phyloP scores from a whole-genome alignment of 1,140 invertebrate genomes.

The Bombus affinis region DNA sequence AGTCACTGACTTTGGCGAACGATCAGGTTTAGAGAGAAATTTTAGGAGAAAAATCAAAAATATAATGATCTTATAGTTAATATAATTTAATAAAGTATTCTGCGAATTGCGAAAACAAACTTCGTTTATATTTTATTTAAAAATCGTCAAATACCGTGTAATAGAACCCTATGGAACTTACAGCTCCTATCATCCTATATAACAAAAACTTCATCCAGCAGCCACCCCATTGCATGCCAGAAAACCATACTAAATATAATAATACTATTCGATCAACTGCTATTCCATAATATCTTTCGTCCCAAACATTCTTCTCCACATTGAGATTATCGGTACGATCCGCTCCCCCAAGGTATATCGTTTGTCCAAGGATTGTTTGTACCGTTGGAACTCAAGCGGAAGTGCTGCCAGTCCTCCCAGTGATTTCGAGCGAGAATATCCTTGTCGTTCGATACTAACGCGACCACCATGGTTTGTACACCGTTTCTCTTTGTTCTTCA shows the following conservation, averaged over 20 bases:
- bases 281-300: background rate
- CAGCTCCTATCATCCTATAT: no score
- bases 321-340: background rate
- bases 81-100: no score
- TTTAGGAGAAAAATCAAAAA: background rate
- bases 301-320: no score
- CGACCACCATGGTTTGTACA: background rate
- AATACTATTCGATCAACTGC: background rate
- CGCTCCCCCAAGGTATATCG: background rate
- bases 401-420: background rate
- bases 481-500: background rate
- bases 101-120: no score
- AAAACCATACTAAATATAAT: no score
- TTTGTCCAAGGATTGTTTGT: background rate
- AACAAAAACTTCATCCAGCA: no score
- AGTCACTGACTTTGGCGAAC: background rate
- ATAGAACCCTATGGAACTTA: no score
- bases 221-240: no score
- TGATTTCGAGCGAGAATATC: constrained; percentile 16
- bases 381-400: background rate
- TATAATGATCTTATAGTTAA: no score
- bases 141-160: no score
- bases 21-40: background rate
- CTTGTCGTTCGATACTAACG: constrained; percentile 54
- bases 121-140: no score